Conservation (phyloP, 2,888 invertebrate genomes). For the Eupithecia insigniata region DNA sequence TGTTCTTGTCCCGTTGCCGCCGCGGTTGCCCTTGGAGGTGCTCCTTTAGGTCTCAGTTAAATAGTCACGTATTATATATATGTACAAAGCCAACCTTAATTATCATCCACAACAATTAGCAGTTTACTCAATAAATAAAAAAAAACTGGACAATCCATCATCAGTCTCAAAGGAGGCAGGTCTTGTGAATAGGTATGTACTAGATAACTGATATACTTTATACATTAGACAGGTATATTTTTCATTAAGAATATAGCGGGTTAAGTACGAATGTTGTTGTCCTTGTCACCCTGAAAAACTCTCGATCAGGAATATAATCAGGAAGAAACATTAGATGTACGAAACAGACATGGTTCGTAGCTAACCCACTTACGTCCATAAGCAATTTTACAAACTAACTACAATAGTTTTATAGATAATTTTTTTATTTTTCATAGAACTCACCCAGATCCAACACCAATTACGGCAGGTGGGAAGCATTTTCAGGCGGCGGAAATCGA, state of each 20-base stretch:
- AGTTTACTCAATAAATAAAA: not conserved
- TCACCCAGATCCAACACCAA: not conserved
- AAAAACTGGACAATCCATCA: no score
- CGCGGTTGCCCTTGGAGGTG: not conserved
- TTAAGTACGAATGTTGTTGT: no score
- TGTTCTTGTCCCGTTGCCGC: no score
- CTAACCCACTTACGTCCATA: not conserved
- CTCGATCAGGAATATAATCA: no score
- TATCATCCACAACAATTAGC: slow-evolving; percentile 12
- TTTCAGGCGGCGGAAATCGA: not conserved
- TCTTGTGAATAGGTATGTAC: no score
- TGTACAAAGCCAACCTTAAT: not conserved
- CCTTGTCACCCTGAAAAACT: no score
- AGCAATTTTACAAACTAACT: not conserved
- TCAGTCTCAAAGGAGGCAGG: no score
- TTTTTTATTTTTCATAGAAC: not conserved
- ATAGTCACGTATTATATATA: not conserved
- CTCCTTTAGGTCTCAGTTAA: not conserved
- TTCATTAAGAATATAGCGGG: no score
- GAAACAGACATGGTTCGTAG: no score
- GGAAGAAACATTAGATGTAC: no score
- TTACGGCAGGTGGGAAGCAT: not conserved
- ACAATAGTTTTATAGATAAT: not conserved
- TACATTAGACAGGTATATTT: no score
- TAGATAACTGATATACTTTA: no score